Base-by-base conservation (phyloP, 2,888 invertebrate species). In the Napeogenes inachia region DNA sequence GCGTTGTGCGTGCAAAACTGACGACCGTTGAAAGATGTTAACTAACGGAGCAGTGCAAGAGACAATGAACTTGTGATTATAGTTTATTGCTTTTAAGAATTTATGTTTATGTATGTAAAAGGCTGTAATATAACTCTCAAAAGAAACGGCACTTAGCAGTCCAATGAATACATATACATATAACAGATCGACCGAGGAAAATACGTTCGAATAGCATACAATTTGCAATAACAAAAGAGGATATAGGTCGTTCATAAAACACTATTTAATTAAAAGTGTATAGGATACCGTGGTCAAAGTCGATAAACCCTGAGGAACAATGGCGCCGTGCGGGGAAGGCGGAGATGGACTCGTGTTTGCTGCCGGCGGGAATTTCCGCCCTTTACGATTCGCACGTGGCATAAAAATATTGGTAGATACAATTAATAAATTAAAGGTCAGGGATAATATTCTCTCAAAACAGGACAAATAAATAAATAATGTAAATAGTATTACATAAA, bases 281-380 rank as follows among this genome's bases (percentile, higher is more conserved):
- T 69, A 71, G 74, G 71, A 71, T 73, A 75, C 70, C 71, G 72
- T 75, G 75, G 69, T 73, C 73, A 76, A 75, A 75, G 75, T 75
- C 76, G 73, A 77, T 76, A 76, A 73, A 74, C 70, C 71, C 66
- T 66, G 61, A 69, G 74, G 73, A 84, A 87, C 87, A 88, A 87
- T 86, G 79, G 84, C 81, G 72, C 78, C 84, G 83, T 84, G 85
- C 77, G 77, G 76, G 76, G 82, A 79, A 82, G 87, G 89, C 87
- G 86, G 87, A 77, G 80, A 81, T 73, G 74, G 72, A 69, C 69
- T 78, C 85, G 85, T 85, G 84, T 77, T 77, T 73, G 84, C 84
- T 84, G 79, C 77, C 82, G 85, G 82, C 67, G 68, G 75, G 65
- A 71, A 80, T 75, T 78, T 79, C 79, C 79, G 79, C 79, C 80